A percentile compares a stretch with the other conserved stretches of the same genome.
Conservation (phyloP, 2,888 invertebrate species). For the Epicampocera succincta region DNA sequence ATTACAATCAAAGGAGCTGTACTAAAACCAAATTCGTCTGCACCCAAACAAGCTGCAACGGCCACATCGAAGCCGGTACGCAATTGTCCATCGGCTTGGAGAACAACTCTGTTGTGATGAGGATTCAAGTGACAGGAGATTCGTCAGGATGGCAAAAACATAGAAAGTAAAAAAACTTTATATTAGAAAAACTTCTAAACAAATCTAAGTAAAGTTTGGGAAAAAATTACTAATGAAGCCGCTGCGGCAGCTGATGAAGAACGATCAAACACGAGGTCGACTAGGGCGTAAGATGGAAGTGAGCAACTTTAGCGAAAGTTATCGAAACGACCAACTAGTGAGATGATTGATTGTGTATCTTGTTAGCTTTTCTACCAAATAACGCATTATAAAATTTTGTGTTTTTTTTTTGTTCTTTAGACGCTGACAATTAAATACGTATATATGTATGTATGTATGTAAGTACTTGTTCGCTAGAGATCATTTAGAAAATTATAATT, state of each 20-base stretch:
- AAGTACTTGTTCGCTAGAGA: constrained; percentile 16
- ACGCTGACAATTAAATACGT: constrained; percentile 34
- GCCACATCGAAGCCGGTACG: constrained; percentile 97
- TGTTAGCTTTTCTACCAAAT: constrained; percentile 47
- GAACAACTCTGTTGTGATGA: constrained; percentile 86
- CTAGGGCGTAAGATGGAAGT: constrained; percentile 72
- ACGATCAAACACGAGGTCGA: constrained; percentile 74
- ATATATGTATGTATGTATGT: constrained; percentile 32
- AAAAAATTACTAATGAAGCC: constrained; percentile 81
- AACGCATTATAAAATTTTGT: constrained; percentile 41
- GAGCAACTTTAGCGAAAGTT: constrained; percentile 73
- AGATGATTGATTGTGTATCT: constrained; percentile 71
- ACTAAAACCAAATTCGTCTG: constrained; percentile 99
- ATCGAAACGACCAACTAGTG: constrained; percentile 65
- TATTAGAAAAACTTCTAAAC: constrained; percentile 74
- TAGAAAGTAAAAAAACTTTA: constrained; percentile 74
- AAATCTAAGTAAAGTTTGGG: constrained; percentile 74
- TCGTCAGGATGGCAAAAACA: no score
- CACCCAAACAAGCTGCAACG: constrained; percentile 96
- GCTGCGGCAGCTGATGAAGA: constrained; percentile 76
- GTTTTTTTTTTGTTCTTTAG: constrained; percentile 24
- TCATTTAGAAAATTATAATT: constrained; percentile 34
- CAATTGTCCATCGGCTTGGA: constrained; percentile 98
- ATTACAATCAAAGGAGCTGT: constrained; percentile 98
- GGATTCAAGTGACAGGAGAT: background rate